Evolutionary conservation across 2,113 vertebrate species (phyloP), one percentile per base, ranked within the genome.

Genomic region (Ameiurus melas): DNA sequence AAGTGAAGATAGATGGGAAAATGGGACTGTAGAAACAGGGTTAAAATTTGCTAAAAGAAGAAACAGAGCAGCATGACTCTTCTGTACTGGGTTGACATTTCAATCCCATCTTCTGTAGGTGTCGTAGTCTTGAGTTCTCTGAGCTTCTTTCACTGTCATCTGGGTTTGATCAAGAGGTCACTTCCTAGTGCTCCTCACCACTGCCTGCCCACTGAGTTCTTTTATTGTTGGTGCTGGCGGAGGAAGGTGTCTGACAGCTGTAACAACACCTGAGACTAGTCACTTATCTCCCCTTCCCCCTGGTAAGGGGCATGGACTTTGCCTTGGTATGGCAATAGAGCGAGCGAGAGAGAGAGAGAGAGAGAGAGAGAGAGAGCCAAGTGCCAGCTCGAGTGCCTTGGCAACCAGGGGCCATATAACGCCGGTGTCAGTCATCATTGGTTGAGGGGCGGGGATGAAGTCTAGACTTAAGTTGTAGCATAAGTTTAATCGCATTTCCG

Each of bases 111-210:
- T 97, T 96, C 64, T 47, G 47, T 83, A 88, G 88, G 84, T 89
- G 96, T 96, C 96, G 95, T 94, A 95, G 95, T 93, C 94, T 95
- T 94, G 96, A 77, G 25, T 87, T 84, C 62, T 66, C 75, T 66
- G 20, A 70, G 62, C 17, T 30, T 58, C 57, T 86, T 83, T 58
- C 62, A n/a, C 64, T 58, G 66, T 71, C 97, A 97, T 97, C 96
- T 97, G 97, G 96, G 96, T 96, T 96, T 97, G 96, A 97, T 97
- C 96, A 96, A 94, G 96, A 96, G 95, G 95, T 93, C 94, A 96
- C 96, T 96, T 97, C 96, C 95, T 84, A 22, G 94, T 94, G 94
- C 96, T 94, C 94, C 94, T 93, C 93, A 97, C 96, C 97, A 97
- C 96, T 93, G 90, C 68, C 87, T 80, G 75, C 78, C 89, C 85